Evolutionary conservation across 2,113 vertebrate species (phyloP).

Genomic region (Cyanoramphus novaezelandiae): DNA sequence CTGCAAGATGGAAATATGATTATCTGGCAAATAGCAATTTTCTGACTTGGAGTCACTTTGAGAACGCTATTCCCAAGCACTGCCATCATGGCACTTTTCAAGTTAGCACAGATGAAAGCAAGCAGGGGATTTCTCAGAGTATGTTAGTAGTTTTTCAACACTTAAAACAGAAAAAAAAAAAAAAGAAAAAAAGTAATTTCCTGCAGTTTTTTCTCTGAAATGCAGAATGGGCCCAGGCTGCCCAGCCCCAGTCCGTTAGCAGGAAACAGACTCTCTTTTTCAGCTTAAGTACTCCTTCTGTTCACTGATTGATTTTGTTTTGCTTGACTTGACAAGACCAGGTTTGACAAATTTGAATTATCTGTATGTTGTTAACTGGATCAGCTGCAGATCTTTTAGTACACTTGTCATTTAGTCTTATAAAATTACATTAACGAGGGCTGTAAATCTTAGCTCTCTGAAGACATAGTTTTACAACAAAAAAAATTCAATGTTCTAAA

Average conservation of each 20-base stretch:
- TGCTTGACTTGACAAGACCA: conserved; percentile 57
- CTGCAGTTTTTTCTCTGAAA: conserved; percentile 3
- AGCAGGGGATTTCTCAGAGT: conserved; percentile 26
- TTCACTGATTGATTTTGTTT: conserved; percentile 58
- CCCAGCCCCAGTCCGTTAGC: neutral
- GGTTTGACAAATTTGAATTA: conserved; percentile 45
- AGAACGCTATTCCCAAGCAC: neutral
- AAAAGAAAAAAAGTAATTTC: neutral
- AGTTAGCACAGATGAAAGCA: neutral
- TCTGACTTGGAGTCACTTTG: conserved; percentile 4
- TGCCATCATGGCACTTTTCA: conserved; percentile 17
- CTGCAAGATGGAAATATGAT: conserved; percentile 41
- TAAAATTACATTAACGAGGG: conserved; percentile 46
- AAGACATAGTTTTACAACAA: neutral
- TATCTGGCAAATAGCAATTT: neutral
- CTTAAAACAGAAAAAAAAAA: neutral
- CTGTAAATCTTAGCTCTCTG: conserved; percentile 34
- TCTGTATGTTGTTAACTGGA: conserved; percentile 18
- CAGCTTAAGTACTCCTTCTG: conserved; percentile 30
- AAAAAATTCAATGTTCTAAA: neutral
- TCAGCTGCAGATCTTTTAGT: conserved; percentile 17
- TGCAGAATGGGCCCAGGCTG: neutral
- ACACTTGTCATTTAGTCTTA: conserved; percentile 25
- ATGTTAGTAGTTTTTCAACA: neutral
- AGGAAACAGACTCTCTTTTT: conserved; percentile 40